These are phyloP conservation scores for Lacerta agilis DNA, from an alignment of 2,797 vertebrate species.

Conservation along the genomic window DNA sequence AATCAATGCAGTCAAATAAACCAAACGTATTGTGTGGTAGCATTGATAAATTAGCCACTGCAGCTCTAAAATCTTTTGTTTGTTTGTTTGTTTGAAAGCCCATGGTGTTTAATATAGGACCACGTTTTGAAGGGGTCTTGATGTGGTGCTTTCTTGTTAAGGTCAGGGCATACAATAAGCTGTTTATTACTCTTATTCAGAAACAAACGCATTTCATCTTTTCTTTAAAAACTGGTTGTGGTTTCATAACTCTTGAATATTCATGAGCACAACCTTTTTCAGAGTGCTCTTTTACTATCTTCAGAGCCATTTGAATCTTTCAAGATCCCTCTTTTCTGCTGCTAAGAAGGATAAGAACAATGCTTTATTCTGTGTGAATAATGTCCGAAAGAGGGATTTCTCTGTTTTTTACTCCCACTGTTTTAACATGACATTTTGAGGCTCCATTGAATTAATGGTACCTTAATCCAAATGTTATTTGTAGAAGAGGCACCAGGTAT, in stretches of 20 bases:
- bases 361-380: conserved; percentile 62
- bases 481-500: conserved; percentile 58
- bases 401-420: conserved; percentile 57
- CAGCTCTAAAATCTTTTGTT: not conserved
- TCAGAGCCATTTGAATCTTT: conserved; percentile 56
- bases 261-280: conserved; percentile 64
- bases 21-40: not conserved
- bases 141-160: not conserved
- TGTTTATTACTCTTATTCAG: not conserved
- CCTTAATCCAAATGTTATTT: conserved; percentile 75
- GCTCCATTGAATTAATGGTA: conserved; percentile 53
- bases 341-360: conserved; percentile 71
- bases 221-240: not conserved
- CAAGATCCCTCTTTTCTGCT: conserved; percentile 42
- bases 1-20: not conserved
- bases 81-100: not conserved
- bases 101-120: not conserved
- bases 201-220: not conserved
- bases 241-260: conserved; percentile 36
- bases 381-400: conserved; percentile 64
- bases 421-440: conserved; percentile 65
- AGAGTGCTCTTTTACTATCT: conserved; percentile 21
- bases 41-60: not conserved
- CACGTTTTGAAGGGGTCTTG: not conserved
- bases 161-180: not conserved